Evolutionary conservation across 1,140 invertebrate species (phyloP), one percentile per base, ranked within the genome.

Genomic region (Drosophila sechellia): DNA sequence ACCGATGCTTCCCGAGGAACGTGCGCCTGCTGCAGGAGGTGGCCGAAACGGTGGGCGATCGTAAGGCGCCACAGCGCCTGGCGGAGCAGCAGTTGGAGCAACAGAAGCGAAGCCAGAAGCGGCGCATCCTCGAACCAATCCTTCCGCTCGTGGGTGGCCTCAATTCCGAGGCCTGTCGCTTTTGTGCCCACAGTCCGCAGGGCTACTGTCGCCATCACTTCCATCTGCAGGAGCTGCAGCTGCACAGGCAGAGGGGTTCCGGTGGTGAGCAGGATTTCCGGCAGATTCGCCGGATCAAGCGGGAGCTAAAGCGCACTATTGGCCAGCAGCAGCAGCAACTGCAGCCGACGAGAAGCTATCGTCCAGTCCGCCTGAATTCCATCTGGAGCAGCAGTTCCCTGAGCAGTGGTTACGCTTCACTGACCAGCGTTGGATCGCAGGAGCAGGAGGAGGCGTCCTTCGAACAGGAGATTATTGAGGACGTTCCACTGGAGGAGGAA

Each of bases 151-250:
- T 81, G n/a, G 78, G 56, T 5, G 65, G 73, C 15, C 49, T 45
- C 5, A 79, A 86, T 40, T 68, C 75, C 43, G 90, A 92, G 48
- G 64, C 79, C 35, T 92, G 90, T 57, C 84, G 90, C n/a, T 92
- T 92, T 53, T 92, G 90, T 74, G 87, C 87, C n/a, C 90, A 92
- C 64, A 92, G 83, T 43, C 90, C 87, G 15, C 90, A 92, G 48
- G 90, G 90, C 48, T 92, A 92, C 61, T 92, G 90, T 56, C 81
- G 90, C 10, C 90, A 92, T 63, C 90, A 92, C 35, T 92, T 90
- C 39, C 90, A 92, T 39, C 59, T 91, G 52, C 90, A 92, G 63
- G 81, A 86, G 34, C 43, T 91, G 50, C 73, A 91, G 37, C 39
- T 70, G 34, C 59, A 77, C 12, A 69, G 74, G 46, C 61, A 56